Conservation (phyloP, 2,113 vertebrate species). For the Macquaria australasica region DNA sequence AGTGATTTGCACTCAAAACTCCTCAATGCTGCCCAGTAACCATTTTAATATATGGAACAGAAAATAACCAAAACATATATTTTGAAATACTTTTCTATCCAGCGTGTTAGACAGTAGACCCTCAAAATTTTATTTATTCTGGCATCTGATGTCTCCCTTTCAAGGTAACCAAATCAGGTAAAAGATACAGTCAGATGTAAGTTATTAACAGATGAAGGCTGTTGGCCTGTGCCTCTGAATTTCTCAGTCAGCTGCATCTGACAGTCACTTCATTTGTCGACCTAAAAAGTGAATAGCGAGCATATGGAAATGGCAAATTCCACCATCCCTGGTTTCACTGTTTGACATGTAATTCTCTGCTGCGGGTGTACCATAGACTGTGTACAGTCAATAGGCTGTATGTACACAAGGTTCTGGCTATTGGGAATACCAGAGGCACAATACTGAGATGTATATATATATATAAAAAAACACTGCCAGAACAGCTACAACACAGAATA, state of each 20-base stretch:
- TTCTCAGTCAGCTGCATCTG: neutral
- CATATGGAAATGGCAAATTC: neutral
- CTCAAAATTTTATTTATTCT: slow-evolving; percentile 15
- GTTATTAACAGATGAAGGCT: neutral
- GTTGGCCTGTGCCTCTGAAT: slow-evolving; percentile 16
- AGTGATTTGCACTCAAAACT: slow-evolving; percentile 38
- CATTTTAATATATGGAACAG: slow-evolving; percentile 30
- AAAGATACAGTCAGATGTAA: neutral
- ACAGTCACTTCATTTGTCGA: slow-evolving; percentile 26
- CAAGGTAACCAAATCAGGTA: slow-evolving; percentile 8
- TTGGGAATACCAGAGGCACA: slow-evolving; percentile 25
- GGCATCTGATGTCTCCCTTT: neutral
- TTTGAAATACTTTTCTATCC: slow-evolving; percentile 50
- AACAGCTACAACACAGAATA: slow-evolving; percentile 24
- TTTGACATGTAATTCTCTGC: slow-evolving; percentile 11
- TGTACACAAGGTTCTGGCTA: neutral
- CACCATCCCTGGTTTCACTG: slow-evolving; percentile 1
- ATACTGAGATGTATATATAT: neutral
- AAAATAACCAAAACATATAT: slow-evolving; percentile 38
- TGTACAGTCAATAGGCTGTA: neutral
- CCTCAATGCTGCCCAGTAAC: slow-evolving; percentile 27
- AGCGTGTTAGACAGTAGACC: slow-evolving; percentile 6
- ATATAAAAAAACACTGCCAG: slow-evolving; percentile 49
- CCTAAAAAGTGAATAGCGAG: neutral
- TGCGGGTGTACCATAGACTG: neutral